Evolutionary conservation across 2,888 invertebrate genomes (phyloP).

Genomic region (Callimorpha dominula): DNA sequence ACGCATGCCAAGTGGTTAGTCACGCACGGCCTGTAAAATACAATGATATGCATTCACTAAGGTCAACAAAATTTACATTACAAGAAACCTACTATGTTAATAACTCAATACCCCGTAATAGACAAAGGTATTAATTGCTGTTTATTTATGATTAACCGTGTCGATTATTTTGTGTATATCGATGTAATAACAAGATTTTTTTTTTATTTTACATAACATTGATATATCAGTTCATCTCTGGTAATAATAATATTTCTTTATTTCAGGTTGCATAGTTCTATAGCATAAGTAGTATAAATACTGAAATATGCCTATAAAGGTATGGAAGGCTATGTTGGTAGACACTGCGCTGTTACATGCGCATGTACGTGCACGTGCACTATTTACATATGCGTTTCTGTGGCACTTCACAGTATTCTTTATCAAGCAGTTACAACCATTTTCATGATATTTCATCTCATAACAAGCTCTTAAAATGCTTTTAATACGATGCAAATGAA

Average conservation of each 20-base stretch:
- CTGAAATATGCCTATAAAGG: background rate
- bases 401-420: too few relatives aligned
- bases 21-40: slow-evolving; percentile 49
- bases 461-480: too few relatives aligned
- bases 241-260: background rate
- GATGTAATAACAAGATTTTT: background rate
- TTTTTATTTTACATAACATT: too few relatives aligned
- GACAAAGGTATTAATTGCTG: slow-evolving; percentile 47
- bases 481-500: too few relatives aligned
- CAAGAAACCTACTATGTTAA: slow-evolving; percentile 21
- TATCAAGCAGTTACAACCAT: too few relatives aligned
- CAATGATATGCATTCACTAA: slow-evolving; percentile 45
- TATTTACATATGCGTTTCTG: too few relatives aligned
- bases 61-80: slow-evolving; percentile 45
- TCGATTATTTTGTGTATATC: slow-evolving; percentile 13
- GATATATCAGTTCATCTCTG: background rate
- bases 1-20: slow-evolving; percentile 41
- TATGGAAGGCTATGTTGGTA: background rate
- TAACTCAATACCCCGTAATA: slow-evolving; percentile 40
- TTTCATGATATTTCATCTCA: too few relatives aligned
- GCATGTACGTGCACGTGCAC: too few relatives aligned
- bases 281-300: background rate
- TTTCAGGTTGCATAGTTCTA: background rate
- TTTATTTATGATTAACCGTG: slow-evolving; percentile 29
- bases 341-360: too few relatives aligned